A percentile compares a stretch with the other conserved stretches of the same genome.
Conservation (phyloP, 2,797 vertebrate species). For the Sebastes kiyomatsui region DNA sequence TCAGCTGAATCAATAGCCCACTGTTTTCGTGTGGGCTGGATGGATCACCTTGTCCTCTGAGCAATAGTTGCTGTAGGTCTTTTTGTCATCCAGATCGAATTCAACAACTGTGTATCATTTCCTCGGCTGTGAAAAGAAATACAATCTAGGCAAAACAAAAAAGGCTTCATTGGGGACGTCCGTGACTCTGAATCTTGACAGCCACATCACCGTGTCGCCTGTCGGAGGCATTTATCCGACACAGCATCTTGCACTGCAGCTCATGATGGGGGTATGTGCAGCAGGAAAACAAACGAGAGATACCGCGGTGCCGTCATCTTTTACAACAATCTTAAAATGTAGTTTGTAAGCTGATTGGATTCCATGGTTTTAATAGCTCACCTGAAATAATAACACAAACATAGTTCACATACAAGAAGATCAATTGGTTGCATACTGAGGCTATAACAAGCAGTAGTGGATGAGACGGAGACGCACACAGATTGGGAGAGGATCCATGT, state of each 20-base stretch:
- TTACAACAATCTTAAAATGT: constrained; percentile 10
- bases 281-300: constrained; percentile 8
- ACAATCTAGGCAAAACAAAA: constrained; percentile 62
- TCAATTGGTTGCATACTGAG: constrained; percentile 8
- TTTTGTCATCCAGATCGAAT: constrained; percentile 61
- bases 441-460: constrained; percentile 3
- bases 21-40: constrained; percentile 48
- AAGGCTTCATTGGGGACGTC: constrained; percentile 39
- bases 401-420: constrained; percentile 14
- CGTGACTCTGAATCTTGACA: constrained; percentile 55
- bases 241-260: constrained; percentile 20
- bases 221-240: constrained; percentile 57
- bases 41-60: constrained; percentile 50
- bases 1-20: constrained; percentile 55
- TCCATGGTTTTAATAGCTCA: constrained; percentile 3
- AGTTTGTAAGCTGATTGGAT: constrained; percentile 32
- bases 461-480: constrained; percentile 5
- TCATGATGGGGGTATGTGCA: background rate
- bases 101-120: constrained; percentile 57
- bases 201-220: constrained; percentile 37
- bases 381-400: constrained; percentile 34
- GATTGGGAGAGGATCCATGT: constrained; percentile 8
- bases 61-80: constrained; percentile 43
- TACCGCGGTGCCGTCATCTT: constrained; percentile 6
- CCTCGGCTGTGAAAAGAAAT: constrained; percentile 54